These are phyloP conservation scores for Sus scrofa DNA, from an alignment of 2,113 vertebrate genomes.

Conservation along the genomic window T2T-Sscrofa CM000818.6:2435501-2436000, in stretches of 20 bases:
- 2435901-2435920: constrained; percentile 99
- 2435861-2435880: constrained; percentile 99
- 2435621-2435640: background rate
- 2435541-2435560: too few species aligned
- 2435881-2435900: constrained; percentile 99
- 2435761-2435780: background rate
- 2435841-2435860: constrained; percentile 85
- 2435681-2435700: background rate
- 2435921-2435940: constrained; percentile 99
- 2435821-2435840: background rate
- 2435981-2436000: background rate
- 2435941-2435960: constrained; percentile 93
- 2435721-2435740: background rate
- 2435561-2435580: too few species aligned
- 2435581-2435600: too few species aligned
- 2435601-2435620: too few species aligned
- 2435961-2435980: accelerated
- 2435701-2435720: background rate
- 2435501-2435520: too few species aligned
- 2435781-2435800: background rate
- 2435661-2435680: background rate
- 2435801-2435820: background rate
- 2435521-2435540: too few species aligned
- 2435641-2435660: background rate
- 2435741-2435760: background rate